phyloP scores from a whole-genome alignment of 2,113 vertebrate genomes.

The Rattus norvegicus region GRCr8 NC_086019.1:14290001-14290500 shows the following conservation, averaged over 20 bases:
- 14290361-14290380: background rate
- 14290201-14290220: background rate
- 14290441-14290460: background rate
- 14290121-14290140: background rate
- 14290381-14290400: background rate
- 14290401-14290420: background rate
- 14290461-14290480: background rate
- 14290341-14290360: background rate
- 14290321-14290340: background rate
- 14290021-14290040: background rate
- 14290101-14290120: background rate
- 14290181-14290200: background rate
- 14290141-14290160: background rate
- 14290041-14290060: slow-evolving; percentile 3
- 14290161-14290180: background rate
- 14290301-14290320: background rate
- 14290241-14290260: background rate
- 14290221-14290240: background rate
- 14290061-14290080: background rate
- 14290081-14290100: background rate
- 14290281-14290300: background rate
- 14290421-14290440: background rate
- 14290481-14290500: background rate
- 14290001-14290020: background rate
- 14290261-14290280: background rate